Percentiles rank a stretch among this genome's conserved stretches.
These are phyloP conservation scores for Papilio polyxenes DNA, from an alignment of 1,140 invertebrate genomes.

Conservation along the genomic window DNA sequence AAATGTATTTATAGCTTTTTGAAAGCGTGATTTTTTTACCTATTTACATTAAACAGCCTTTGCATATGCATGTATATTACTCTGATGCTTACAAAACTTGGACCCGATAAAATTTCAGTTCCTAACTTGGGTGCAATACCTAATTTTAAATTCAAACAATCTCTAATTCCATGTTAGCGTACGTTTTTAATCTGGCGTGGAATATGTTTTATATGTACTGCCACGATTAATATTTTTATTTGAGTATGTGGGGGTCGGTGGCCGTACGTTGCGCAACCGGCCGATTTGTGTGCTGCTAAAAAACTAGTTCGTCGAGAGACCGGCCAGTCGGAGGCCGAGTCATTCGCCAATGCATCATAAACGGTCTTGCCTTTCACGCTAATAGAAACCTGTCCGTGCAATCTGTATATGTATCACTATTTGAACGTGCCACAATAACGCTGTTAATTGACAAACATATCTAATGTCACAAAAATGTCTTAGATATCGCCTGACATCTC, in stretches of 20 bases:
- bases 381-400: slow-evolving; percentile 34
- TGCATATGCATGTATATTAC: slow-evolving; percentile 14
- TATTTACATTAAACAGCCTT: slow-evolving; percentile 28
- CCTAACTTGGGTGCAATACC: too few relatives aligned
- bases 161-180: neutral
- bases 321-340: slow-evolving; percentile 41
- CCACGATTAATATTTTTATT: neutral
- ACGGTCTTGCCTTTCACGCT: slow-evolving; percentile 37
- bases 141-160: too few relatives aligned
- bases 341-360: slow-evolving; percentile 34
- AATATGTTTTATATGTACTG: neutral
- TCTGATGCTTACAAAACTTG: neutral
- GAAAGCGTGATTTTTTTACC: neutral
- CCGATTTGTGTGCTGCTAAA: slow-evolving; percentile 71
- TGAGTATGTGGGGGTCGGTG: slow-evolving; percentile 59
- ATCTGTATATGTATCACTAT: slow-evolving; percentile 9
- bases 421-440: neutral
- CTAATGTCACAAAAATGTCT: neutral
- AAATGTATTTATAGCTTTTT: slow-evolving; percentile 37
- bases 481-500: neutral
- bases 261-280: slow-evolving; percentile 72
- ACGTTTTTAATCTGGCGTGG: neutral
- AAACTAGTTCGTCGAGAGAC: slow-evolving; percentile 73
- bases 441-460: neutral
- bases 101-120: neutral